phyloP scores from a whole-genome alignment of 2,888 invertebrate genomes.

The Campoplex nolae region DNA sequence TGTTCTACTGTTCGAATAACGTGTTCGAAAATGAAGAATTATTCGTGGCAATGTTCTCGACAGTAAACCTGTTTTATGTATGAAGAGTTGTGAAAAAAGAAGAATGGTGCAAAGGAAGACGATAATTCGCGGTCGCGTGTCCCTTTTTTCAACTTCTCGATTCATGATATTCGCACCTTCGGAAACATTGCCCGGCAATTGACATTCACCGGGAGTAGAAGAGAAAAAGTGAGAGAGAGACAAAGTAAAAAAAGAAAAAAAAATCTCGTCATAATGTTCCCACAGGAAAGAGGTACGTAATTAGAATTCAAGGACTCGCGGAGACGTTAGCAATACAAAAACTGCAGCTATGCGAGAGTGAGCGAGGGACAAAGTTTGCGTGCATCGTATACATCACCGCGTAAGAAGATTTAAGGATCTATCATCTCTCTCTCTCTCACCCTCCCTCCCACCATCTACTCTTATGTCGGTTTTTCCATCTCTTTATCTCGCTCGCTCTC shows the following conservation, averaged over 20 bases:
- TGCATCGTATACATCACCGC: conserved; percentile 43
- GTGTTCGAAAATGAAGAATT: neutral
- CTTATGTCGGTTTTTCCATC: conserved; percentile 7
- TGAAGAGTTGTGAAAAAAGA: neutral
- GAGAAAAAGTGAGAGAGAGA: neutral
- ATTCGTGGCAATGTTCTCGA: neutral
- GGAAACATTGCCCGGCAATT: conserved; percentile 21
- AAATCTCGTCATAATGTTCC: conserved; percentile 40
- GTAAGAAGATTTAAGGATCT: conserved; percentile 63
- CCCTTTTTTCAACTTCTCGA: conserved; percentile 1
- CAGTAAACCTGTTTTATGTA: neutral
- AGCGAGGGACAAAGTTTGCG: conserved; percentile 53
- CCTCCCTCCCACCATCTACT: neutral
- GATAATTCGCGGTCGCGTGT: conserved; percentile 8
- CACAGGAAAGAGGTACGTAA: conserved; percentile 41
- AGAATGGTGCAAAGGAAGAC: neutral
- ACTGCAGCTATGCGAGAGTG: conserved; percentile 36
- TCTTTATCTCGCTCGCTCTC: conserved; percentile 12
- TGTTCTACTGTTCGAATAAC: neutral
- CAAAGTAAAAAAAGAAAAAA: neutral
- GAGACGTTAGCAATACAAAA: conserved; percentile 34
- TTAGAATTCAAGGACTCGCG: conserved; percentile 65
- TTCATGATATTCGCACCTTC: conserved; percentile 24
- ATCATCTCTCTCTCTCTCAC: conserved; percentile 17
- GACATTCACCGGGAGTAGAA: conserved; percentile 20